A percentile compares a stretch with the other conserved stretches of the same genome.
Evolutionary conservation across 2,113 vertebrate species (phyloP).

Genomic region (Clarias batrachus): DNA sequence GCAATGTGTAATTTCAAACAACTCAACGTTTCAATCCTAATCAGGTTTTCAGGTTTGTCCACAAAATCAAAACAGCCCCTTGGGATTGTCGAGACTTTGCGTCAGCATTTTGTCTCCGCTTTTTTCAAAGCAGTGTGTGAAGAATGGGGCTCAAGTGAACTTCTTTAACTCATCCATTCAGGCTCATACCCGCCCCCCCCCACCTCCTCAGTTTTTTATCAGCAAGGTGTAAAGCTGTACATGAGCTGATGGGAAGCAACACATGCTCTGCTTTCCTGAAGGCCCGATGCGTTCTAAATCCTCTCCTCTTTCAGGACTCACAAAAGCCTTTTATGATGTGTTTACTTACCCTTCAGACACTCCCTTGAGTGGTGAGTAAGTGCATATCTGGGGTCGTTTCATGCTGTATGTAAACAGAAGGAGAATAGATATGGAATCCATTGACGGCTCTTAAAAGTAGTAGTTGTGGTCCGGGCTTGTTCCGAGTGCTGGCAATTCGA

Average conservation of each 20-base stretch:
- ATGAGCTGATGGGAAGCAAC: constrained; percentile 7
- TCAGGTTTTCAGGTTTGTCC: neutral
- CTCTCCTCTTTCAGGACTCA: constrained; percentile 25
- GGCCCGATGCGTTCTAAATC: constrained; percentile 11
- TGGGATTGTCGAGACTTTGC: neutral
- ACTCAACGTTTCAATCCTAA: neutral
- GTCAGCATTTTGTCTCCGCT: neutral
- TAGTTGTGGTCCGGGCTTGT: neutral
- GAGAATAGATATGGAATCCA: neutral
- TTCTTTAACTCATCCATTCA: neutral
- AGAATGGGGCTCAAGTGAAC: neutral
- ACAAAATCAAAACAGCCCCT: neutral
- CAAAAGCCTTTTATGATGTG: constrained; percentile 10
- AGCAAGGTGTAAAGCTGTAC: neutral
- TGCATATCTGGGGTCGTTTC: constrained; percentile 9
- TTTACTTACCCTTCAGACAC: constrained; percentile 22
- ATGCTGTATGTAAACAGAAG: neutral
- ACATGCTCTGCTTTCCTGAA: constrained; percentile 16
- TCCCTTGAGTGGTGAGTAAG: constrained; percentile 24
- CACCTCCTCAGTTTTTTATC: neutral
- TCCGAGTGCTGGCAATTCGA: neutral
- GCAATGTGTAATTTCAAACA: neutral
- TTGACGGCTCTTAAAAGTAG: constrained; percentile 10
- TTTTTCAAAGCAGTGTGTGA: neutral
- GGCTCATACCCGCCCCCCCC: no score